Evolutionary conservation across 2,888 invertebrate species (phyloP), one percentile per base, ranked within the genome.

Genomic region (Keiferia lycopersicella): DNA sequence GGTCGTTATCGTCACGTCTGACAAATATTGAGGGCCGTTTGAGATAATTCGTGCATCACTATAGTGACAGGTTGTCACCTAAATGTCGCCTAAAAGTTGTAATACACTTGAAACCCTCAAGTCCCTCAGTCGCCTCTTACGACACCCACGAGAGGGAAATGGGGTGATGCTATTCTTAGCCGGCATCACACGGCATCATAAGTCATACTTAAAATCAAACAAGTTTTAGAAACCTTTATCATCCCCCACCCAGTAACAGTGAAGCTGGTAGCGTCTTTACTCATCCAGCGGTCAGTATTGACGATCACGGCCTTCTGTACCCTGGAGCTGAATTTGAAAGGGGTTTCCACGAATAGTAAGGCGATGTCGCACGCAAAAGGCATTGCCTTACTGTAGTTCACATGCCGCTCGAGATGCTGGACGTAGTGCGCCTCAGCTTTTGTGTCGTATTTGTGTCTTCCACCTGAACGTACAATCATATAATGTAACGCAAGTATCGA

Each of bases 211-310:
- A 7, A 45, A 45, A 18, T 6, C 50, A 20, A 11, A 53, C 6
- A 30, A 30, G 10, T n/a, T 16, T 3, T 16, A 34, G n/a, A 16
- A 74, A 87, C 88, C 75, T 75, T 64, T 0, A 76, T 82, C 79
- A 72, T 79, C 1, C 88, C 88, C 88, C 88, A 88, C 1, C 88
- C 88, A n/a, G 78, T 77, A 1, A 78, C 85, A 8, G 68, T 59
- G 57, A 87, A 86, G 3, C 72, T 68, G 0, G 53, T 73, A 57
- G 81, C 74, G 0, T 45, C 63, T 3, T 59, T n/a, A 14, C 66
- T 70, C 83, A 85, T 87, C 88, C 88, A 88, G n/a, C 67, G 66
- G 0, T 68, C 61, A 50, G 70, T 71, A 60, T 75, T 68, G 0
- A 79, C 78, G 1, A 89, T 62, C 14, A 86, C 61, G 0, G 77